Evolutionary conservation across 2,888 invertebrate genomes (phyloP), one percentile per base, ranked within the genome.

Genomic region (Drosophila stalkeri): DNA sequence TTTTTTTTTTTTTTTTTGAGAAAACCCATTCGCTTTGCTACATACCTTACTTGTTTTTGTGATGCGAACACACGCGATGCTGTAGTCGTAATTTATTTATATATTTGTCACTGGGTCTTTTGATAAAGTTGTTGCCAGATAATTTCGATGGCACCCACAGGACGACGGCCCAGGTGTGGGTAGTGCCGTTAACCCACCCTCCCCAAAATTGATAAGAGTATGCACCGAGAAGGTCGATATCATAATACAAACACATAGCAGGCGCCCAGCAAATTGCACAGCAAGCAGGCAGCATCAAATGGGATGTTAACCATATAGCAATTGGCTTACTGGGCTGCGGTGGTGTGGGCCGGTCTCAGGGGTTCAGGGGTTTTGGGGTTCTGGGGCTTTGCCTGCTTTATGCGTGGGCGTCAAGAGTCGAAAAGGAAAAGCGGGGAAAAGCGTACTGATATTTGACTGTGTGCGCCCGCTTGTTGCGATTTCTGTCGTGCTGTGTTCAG

Each of bases 221-320:
- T 27, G 64, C 23, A 64, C 47, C 61, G 56, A 76, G 80, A 80
- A 87, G 83, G 87, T 90, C 90, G 89, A 91, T 89, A 90, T 90
- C 90, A 81, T 77, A 89, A 85, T 82, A 85, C 89, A 89, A 91
- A 91, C 89, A 90, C 61, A 74, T 62, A 91, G 75, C 79, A 85
- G 89, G 89, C 77, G 90, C 84, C 47, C 89, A 89, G 82, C 70
- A 86, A 49, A 39, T 2, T 33, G 64, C 72, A 54, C 80, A 87
- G 80, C 75, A 74, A 72, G 59, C 39, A 55, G 54, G 52, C 60
- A 72, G 49, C 63, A 47, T 27, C 49, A 52, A 67, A 51, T 69
- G 64, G 46, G 68, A 77, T 86, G 81, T 62, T 64, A 75, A 60
- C 68, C 70, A 54, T 64, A 43, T 61, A 46, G 16, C 31, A 60